Evolutionary conservation across 2,113 vertebrate genomes (phyloP).

Genomic region (Ahaetulla prasina): DNA sequence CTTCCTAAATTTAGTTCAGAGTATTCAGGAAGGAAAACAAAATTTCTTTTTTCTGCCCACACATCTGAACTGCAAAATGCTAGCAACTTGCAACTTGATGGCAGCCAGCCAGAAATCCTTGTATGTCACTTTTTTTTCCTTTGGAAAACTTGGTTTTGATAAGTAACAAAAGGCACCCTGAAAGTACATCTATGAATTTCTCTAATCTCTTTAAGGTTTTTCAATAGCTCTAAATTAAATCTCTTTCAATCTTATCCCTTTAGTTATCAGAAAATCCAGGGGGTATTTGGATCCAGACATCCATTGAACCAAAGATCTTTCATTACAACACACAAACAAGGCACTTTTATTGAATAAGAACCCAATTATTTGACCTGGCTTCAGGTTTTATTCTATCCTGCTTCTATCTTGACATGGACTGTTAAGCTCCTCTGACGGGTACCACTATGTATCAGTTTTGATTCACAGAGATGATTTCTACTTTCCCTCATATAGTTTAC

Average conservation of each 20-base stretch:
- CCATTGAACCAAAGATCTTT: slow-evolving; percentile 70
- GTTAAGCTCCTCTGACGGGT: slow-evolving; percentile 89
- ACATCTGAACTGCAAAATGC: neutral
- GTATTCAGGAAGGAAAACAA: neutral
- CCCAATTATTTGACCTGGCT: slow-evolving; percentile 92
- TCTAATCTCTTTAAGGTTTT: slow-evolving; percentile 73
- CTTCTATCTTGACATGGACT: slow-evolving; percentile 76
- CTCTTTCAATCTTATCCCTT: slow-evolving; percentile 69
- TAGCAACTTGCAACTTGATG: slow-evolving; percentile 22
- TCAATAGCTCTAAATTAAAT: slow-evolving; percentile 75
- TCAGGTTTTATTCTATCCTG: slow-evolving; percentile 79
- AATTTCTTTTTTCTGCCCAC: slow-evolving; percentile 2
- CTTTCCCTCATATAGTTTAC: slow-evolving; percentile 72
- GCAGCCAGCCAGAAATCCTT: slow-evolving; percentile 16
- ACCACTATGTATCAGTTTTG: slow-evolving; percentile 69
- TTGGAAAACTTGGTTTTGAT: slow-evolving; percentile 7
- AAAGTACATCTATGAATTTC: slow-evolving; percentile 57
- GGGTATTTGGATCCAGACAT: slow-evolving; percentile 75
- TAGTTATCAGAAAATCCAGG: slow-evolving; percentile 71
- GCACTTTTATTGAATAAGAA: slow-evolving; percentile 90
- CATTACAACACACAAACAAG: slow-evolving; percentile 74
- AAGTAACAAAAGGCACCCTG: slow-evolving; percentile 56
- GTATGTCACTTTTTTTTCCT: neutral
- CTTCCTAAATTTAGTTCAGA: slow-evolving; percentile 1
- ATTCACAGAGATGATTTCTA: slow-evolving; percentile 72